Conservation (phyloP, 1,140 invertebrate species). For the Drosophila prosaltans region DNA sequence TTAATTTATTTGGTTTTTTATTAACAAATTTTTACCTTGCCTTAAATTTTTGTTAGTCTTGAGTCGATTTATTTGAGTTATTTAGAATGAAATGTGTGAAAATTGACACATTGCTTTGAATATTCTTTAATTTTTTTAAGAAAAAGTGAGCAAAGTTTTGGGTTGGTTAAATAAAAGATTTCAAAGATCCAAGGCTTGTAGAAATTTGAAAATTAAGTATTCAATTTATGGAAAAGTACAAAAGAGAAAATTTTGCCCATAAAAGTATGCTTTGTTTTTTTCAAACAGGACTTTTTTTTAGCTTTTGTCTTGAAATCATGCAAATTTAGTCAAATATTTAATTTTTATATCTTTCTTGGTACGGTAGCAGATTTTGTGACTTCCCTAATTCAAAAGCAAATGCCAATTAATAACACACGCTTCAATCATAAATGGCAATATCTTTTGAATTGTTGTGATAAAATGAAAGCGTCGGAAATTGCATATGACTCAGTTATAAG, state of each 20-base stretch:
- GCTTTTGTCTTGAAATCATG: too few species aligned
- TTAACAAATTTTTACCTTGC: too few species aligned
- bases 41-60: too few species aligned
- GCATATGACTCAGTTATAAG: slow-evolving; percentile 1
- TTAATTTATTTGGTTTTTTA: too few species aligned
- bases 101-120: neutral
- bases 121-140: neutral
- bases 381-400: slow-evolving; percentile 1
- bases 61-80: neutral
- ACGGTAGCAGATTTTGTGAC: neutral
- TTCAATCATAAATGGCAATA: slow-evolving; percentile 7
- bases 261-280: slow-evolving; percentile 11
- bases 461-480: slow-evolving; percentile 46
- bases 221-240: too few species aligned
- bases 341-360: too few species aligned
- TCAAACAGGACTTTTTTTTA: neutral
- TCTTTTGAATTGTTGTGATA: neutral
- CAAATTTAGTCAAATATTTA: too few species aligned
- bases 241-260: neutral
- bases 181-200: too few species aligned
- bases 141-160: neutral
- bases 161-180: neutral
- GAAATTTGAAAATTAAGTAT: too few species aligned
- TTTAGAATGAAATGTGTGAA: neutral
- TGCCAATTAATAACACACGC: neutral